These are phyloP conservation scores for Nemurella pictetii DNA, from an alignment of 2,888 invertebrate genomes.

Conservation along the genomic window DNA sequence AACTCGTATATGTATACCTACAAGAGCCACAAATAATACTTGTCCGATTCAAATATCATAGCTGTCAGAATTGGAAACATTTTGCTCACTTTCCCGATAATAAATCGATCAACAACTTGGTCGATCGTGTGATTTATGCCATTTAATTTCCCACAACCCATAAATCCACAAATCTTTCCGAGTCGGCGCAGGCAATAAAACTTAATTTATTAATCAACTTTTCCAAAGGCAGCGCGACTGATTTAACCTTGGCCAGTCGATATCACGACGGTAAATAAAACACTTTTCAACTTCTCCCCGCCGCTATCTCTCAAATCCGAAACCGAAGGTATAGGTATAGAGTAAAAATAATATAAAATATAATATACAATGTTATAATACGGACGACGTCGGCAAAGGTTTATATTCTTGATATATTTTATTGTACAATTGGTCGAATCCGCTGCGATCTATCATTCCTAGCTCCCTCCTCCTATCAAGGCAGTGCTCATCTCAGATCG, in stretches of 20 bases:
- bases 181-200: background rate
- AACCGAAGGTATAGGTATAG: background rate
- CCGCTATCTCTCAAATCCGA: background rate
- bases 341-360: too few relatives aligned
- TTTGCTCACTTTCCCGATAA: background rate
- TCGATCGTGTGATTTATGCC: background rate
- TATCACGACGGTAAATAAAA: background rate
- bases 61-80: background rate
- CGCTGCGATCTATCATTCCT: conserved; percentile 21
- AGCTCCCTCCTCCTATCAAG: conserved; percentile 12
- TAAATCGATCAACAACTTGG: background rate
- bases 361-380: background rate
- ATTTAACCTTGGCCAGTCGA: conserved; percentile 22
- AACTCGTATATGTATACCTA: too few relatives aligned
- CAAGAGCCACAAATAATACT: background rate
- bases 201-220: conserved; percentile 28
- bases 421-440: conserved; percentile 28
- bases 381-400: background rate
- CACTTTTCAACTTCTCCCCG: background rate
- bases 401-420: background rate
- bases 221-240: background rate
- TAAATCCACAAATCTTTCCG: background rate
- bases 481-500: background rate
- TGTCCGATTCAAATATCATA: background rate
- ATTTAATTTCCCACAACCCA: background rate